These are phyloP conservation scores for Agrotis segetum DNA, from an alignment of 2,888 invertebrate species.

Conservation along the genomic window DNA sequence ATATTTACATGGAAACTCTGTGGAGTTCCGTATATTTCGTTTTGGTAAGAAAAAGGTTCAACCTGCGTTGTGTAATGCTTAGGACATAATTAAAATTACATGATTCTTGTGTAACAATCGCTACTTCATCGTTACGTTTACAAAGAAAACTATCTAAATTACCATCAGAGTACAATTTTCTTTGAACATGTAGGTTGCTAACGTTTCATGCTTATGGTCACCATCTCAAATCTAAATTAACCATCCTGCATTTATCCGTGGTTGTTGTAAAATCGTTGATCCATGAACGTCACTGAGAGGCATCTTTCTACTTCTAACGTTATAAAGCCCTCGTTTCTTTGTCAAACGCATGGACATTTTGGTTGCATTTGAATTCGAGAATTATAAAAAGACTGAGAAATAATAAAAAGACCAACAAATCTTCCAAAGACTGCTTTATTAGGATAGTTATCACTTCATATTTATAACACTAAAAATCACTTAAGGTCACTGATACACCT, in stretches of 20 bases:
- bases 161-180: conserved; percentile 28
- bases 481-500: neutral
- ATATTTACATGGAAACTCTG: conserved; percentile 54
- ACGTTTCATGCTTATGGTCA: conserved; percentile 17
- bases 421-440: conserved; percentile 2
- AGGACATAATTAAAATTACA: conserved; percentile 31
- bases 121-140: conserved; percentile 24
- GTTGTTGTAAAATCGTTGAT: neutral
- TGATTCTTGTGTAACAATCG: conserved; percentile 41
- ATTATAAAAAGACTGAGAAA: neutral
- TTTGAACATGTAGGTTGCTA: conserved; percentile 21
- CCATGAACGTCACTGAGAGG: neutral
- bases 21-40: conserved; percentile 44
- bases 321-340: neutral
- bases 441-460: neutral
- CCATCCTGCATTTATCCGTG: neutral
- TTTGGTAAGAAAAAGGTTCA: conserved; percentile 3
- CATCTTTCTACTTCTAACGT: neutral
- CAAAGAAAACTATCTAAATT: conserved; percentile 40
- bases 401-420: conserved; percentile 2
- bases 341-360: neutral
- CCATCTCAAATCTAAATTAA: neutral
- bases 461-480: conserved; percentile 1
- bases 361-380: no score
- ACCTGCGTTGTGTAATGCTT: neutral